Evolutionary conservation across 2,888 invertebrate species (phyloP).

Genomic region (Macaria liturata): DNA sequence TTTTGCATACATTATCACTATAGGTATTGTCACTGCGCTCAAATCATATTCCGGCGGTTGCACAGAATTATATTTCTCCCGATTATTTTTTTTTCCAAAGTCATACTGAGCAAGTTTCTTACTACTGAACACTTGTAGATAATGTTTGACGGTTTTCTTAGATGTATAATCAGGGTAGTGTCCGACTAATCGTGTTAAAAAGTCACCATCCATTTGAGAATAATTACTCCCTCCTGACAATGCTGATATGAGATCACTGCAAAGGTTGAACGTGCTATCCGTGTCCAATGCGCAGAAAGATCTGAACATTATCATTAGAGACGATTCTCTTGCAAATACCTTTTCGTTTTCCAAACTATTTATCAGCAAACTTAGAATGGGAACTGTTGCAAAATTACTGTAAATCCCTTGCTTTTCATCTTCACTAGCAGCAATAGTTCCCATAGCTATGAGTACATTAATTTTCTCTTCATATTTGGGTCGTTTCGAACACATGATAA

Average conservation of each 20-base stretch:
- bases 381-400: background rate
- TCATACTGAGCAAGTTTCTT: conserved; percentile 36
- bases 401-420: conserved; percentile 12
- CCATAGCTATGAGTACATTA: conserved; percentile 61
- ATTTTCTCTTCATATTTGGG: conserved; percentile 82
- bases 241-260: conserved; percentile 26
- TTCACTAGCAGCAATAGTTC: conserved; percentile 35
- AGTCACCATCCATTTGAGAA: conserved; percentile 31
- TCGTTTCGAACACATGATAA: conserved; percentile 67
- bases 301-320: conserved; percentile 1
- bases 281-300: conserved; percentile 18
- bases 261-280: conserved; percentile 7
- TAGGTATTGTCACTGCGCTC: conserved; percentile 23
- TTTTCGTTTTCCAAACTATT: conserved; percentile 19
- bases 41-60: conserved; percentile 35
- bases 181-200: conserved; percentile 22
- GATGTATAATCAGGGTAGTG: conserved; percentile 39
- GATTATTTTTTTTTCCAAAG: conserved; percentile 34
- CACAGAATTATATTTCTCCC: conserved; percentile 30
- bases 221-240: conserved; percentile 25
- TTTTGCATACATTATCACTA: conserved; percentile 34
- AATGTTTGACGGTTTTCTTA: conserved; percentile 29
- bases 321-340: conserved; percentile 16
- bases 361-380: conserved; percentile 2
- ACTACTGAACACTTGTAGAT: conserved; percentile 18